Percentiles rank a stretch among this genome's conserved stretches.
Conservation (phyloP, 2,797 vertebrate species). For the Galago senegalensis region DNA sequence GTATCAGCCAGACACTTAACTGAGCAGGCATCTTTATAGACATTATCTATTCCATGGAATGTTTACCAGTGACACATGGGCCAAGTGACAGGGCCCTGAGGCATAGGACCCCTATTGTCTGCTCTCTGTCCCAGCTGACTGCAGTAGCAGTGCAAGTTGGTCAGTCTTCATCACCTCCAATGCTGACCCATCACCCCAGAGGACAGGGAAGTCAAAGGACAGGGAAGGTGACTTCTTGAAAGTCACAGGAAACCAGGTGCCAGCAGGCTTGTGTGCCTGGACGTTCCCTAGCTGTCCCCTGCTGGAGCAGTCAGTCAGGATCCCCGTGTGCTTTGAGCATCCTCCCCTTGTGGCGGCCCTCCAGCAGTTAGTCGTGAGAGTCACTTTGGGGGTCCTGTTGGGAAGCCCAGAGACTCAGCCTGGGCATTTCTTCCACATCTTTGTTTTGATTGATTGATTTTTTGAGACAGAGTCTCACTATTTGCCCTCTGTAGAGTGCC, state of each 20-base stretch:
- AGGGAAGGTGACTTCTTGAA: neutral
- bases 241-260: neutral
- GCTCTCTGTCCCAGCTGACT: neutral
- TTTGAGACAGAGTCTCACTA: neutral
- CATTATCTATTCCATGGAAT: neutral
- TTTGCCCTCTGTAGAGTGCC: neutral
- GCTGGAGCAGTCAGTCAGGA: neutral
- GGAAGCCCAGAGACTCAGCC: neutral
- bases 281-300: neutral
- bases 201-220: neutral
- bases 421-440: neutral
- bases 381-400: neutral
- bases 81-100: neutral
- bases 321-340: too few species aligned
- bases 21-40: neutral
- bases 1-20: neutral
- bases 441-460: neutral
- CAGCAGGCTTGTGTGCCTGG: neutral
- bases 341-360: neutral
- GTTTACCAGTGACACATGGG: neutral
- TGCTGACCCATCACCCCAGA: neutral
- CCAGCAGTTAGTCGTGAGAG: too few species aligned
- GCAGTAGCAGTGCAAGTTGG: neutral
- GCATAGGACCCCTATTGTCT: rapidly evolving
- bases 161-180: neutral